Evolutionary conservation across 2,113 vertebrate species (phyloP).

Genomic region (Turdus rufiventris): DNA sequence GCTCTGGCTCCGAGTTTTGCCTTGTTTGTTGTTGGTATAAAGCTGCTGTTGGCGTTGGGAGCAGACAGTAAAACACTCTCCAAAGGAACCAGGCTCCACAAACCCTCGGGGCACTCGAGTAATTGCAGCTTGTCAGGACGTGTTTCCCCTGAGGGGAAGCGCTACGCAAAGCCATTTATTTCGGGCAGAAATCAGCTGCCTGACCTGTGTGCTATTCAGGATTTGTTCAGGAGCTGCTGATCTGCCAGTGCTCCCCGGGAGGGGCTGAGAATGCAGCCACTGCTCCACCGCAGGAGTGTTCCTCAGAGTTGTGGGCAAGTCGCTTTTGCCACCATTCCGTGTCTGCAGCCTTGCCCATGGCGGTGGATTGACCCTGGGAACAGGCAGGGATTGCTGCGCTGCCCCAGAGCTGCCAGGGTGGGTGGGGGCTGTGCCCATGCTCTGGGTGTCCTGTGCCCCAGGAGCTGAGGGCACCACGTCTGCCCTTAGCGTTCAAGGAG

Average conservation of each 20-base stretch:
- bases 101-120: background rate
- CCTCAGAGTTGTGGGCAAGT: accelerated
- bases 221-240: background rate
- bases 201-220: background rate
- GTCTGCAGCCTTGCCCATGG: accelerated
- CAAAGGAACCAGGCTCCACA: background rate
- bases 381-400: accelerated
- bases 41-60: background rate
- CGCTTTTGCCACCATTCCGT: accelerated
- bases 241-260: accelerated
- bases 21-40: background rate
- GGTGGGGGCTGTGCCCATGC: accelerated
- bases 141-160: background rate
- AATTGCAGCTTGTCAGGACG: background rate
- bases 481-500: background rate
- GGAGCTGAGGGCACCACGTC: accelerated
- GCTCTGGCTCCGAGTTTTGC: background rate
- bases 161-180: background rate
- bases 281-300: background rate
- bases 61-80: background rate
- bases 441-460: background rate
- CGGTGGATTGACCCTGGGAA: background rate
- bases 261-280: background rate
- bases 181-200: background rate
- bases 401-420: background rate